A percentile compares a stretch with the other conserved stretches of the same genome.
Evolutionary conservation across 1,140 invertebrate genomes (phyloP).

Genomic region (Antheraea mylitta): DNA sequence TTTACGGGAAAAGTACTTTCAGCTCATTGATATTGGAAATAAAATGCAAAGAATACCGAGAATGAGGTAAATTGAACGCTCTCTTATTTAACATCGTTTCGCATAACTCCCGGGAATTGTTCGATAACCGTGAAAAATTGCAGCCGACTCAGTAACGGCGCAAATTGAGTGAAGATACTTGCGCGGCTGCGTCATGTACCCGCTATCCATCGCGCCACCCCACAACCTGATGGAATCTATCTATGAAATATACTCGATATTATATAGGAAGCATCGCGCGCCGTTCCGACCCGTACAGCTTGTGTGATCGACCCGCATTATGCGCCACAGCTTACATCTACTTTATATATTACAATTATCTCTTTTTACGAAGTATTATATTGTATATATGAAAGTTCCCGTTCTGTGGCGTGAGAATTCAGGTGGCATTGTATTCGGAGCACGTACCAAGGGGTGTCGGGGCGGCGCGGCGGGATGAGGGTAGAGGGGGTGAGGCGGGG

Average conservation of each 20-base stretch:
- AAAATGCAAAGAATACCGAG: conserved; percentile 12
- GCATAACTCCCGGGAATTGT: conserved; percentile 32
- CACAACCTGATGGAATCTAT: background rate
- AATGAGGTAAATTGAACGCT: conserved; percentile 38
- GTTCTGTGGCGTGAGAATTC: background rate
- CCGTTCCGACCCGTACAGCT: too few species aligned
- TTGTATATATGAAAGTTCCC: background rate
- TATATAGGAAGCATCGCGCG: background rate
- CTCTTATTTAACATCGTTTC: conserved; percentile 54
- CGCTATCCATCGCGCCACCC: conserved; percentile 8
- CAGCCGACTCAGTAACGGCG: conserved; percentile 39
- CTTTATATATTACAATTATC: background rate
- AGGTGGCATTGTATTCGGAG: background rate
- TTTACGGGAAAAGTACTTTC: background rate
- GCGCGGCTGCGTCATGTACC: background rate
- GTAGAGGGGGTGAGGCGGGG: conserved; percentile 14
- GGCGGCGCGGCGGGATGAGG: conserved; percentile 9
- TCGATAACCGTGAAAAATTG: conserved; percentile 61
- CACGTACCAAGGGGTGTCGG: background rate
- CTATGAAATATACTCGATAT: background rate
- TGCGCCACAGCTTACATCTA: conserved; percentile 21
- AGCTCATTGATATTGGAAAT: conserved; percentile 7
- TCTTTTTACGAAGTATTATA: background rate
- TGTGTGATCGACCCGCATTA: too few species aligned
- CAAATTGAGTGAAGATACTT: conserved; percentile 60